These are phyloP conservation scores for Gouania willdenowi DNA, from an alignment of 2,797 vertebrate species.

Conservation along the genomic window DNA sequence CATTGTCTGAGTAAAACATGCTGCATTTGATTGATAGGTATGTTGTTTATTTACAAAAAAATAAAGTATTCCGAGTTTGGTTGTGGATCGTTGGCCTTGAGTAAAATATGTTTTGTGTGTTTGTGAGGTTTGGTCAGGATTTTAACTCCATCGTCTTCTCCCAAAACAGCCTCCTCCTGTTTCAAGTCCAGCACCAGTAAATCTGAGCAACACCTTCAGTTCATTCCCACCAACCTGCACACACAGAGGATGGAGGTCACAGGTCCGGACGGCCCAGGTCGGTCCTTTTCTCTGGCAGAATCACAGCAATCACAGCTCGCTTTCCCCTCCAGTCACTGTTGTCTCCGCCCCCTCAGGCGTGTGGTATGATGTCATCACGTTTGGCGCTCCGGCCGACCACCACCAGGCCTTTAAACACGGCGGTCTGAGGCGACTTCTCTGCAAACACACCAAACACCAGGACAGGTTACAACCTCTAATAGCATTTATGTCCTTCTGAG, in stretches of 20 bases:
- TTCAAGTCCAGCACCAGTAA: conserved; percentile 91
- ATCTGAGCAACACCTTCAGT: conserved; percentile 88
- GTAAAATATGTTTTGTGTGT: too few relatives aligned
- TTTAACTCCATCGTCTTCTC: neutral
- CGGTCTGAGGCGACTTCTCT: conserved; percentile 79
- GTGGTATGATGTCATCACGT: conserved; percentile 85
- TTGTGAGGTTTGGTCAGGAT: too few relatives aligned
- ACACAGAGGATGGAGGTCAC: conserved; percentile 90
- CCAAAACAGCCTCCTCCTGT: conserved; percentile 56
- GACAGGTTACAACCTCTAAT: too few relatives aligned
- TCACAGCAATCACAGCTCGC: too few relatives aligned
- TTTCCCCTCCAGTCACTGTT: neutral
- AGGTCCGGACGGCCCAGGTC: conserved; percentile 80
- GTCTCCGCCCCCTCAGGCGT: conserved; percentile 30
- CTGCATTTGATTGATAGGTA: too few relatives aligned
- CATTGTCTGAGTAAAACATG: too few relatives aligned
- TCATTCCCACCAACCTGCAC: conserved; percentile 93
- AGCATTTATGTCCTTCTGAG: too few relatives aligned
- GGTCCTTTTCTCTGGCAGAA: neutral
- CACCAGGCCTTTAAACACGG: conserved; percentile 87
- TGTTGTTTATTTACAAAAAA: too few relatives aligned
- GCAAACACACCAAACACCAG: conserved; percentile 12
- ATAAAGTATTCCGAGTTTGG: too few relatives aligned
- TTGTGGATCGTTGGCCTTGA: too few relatives aligned
- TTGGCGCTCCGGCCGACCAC: conserved; percentile 85